phyloP scores from a whole-genome alignment of 2,888 invertebrate genomes.

The Dromius quadrimaculatus region DNA sequence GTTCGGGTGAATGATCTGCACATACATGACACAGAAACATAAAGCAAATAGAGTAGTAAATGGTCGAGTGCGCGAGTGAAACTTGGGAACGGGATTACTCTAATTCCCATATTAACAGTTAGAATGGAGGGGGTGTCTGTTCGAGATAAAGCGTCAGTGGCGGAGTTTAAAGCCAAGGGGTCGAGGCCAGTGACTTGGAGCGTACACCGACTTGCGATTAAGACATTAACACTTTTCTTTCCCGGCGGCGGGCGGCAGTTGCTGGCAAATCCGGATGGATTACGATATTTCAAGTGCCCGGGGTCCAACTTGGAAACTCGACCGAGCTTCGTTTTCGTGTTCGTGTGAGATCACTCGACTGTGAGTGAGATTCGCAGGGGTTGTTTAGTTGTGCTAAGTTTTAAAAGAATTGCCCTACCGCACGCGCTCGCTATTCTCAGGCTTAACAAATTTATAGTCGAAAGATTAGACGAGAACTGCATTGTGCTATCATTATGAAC shows the following conservation, averaged over 20 bases:
- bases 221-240: conserved; percentile 79
- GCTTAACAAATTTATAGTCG: conserved; percentile 23
- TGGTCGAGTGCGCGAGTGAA: neutral
- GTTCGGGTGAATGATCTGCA: conserved; percentile 50
- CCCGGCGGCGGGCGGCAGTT: conserved; percentile 66
- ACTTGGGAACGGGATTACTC: conserved; percentile 34
- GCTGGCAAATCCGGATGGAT: conserved; percentile 62
- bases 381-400: conserved; percentile 31
- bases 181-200: conserved; percentile 24
- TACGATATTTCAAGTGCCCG: conserved; percentile 65
- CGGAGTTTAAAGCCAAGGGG: conserved; percentile 22
- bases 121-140: conserved; percentile 23
- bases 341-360: conserved; percentile 48
- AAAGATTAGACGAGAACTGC: conserved; percentile 34
- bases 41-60: neutral
- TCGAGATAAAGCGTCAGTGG: neutral
- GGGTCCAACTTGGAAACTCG: conserved; percentile 53
- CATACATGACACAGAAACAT: conserved; percentile 8
- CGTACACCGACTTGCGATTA: conserved; percentile 71
- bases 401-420: conserved; percentile 36
- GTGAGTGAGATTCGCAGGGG: conserved; percentile 20
- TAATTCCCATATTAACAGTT: conserved; percentile 52
- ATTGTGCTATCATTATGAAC: too few relatives aligned
- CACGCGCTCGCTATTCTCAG: neutral
- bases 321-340: conserved; percentile 3